These are phyloP conservation scores for Oxyruncus cristatus DNA, from an alignment of 2,113 vertebrate species.

Conservation along the genomic window DNA sequence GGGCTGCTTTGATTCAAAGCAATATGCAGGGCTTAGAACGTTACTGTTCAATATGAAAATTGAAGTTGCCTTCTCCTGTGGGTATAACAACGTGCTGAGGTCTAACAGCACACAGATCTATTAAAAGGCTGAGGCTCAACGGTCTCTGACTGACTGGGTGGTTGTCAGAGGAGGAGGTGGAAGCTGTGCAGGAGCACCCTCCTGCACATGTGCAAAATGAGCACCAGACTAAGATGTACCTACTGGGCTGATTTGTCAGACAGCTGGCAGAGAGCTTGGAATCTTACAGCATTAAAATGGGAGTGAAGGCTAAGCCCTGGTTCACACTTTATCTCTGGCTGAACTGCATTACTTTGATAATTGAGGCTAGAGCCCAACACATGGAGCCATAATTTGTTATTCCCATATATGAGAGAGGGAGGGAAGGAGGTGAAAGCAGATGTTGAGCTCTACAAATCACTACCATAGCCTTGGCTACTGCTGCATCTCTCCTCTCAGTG, in stretches of 20 bases:
- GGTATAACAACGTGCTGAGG: not conserved
- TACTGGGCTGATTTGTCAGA: not conserved
- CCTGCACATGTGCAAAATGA: not conserved
- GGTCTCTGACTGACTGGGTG: not conserved
- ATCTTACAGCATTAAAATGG: not conserved
- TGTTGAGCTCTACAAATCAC: not conserved
- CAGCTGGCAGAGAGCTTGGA: not conserved
- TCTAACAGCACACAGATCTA: not conserved
- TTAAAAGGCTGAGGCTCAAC: not conserved
- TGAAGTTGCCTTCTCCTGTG: conserved; percentile 15
- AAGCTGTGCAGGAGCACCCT: not conserved
- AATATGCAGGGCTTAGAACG: conserved; percentile 54
- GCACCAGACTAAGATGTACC: not conserved
- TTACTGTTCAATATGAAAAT: conserved; percentile 63
- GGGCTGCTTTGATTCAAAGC: conserved; percentile 67
- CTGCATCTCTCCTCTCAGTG: not conserved
- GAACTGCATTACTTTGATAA: not conserved
- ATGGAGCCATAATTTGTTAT: not conserved
- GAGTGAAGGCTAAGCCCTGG: not conserved
- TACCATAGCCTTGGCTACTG: not conserved
- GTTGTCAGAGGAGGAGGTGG: not conserved
- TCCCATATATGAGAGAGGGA: not conserved
- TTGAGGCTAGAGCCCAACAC: not conserved
- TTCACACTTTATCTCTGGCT: not conserved
- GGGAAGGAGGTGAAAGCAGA: not conserved